These are phyloP conservation scores for Lepus timidus DNA, from an alignment of 2,113 vertebrate species.

Conservation along the genomic window DNA sequence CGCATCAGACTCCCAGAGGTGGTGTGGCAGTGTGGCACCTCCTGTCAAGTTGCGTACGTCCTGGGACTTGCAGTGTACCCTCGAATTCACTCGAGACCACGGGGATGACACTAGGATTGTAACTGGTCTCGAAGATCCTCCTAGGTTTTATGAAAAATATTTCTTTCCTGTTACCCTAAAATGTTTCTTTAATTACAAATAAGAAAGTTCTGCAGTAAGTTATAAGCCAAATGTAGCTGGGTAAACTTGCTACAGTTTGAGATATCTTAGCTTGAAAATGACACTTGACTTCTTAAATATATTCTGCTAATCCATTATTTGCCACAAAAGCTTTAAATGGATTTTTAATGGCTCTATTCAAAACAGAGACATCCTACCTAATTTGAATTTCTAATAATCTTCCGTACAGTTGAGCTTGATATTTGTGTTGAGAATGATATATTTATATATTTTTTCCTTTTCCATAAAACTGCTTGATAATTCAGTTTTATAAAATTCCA, in stretches of 20 bases:
- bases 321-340: conserved; percentile 36
- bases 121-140: background rate
- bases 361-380: conserved; percentile 25
- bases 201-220: background rate
- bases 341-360: conserved; percentile 16
- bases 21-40: background rate
- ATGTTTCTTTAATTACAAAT: background rate
- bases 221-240: conserved; percentile 23
- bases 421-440: background rate
- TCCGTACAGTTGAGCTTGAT: background rate
- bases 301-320: conserved; percentile 31
- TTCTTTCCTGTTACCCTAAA: conserved; percentile 29
- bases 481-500: conserved; percentile 54
- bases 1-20: background rate
- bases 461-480: conserved; percentile 7
- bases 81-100: fast-evolving
- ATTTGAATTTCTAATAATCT: conserved; percentile 53
- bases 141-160: background rate
- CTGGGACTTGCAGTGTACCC: background rate
- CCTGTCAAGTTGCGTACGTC: background rate
- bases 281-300: conserved; percentile 23
- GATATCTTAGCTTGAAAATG: conserved; percentile 49
- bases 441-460: conserved; percentile 4
- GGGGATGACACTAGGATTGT: background rate
- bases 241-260: conserved; percentile 25